Evolutionary conservation across 2,888 invertebrate species (phyloP), one percentile per base, ranked within the genome.

Genomic region (Cephus sareptanus): DNA sequence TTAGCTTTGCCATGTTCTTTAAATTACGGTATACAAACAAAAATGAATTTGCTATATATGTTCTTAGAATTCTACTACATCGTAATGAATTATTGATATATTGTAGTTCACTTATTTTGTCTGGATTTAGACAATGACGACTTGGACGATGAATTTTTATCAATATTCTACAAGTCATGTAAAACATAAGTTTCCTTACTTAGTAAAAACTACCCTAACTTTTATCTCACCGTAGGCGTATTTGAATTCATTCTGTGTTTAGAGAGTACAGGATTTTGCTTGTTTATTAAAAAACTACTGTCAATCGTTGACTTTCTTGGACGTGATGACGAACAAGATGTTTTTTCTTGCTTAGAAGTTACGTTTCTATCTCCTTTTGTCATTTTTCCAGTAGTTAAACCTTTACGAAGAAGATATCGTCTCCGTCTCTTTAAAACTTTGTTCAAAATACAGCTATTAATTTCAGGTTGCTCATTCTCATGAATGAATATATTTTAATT

Each of bases 361-460:
- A 56, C 9, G 2, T 56, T 56, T 56, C 23, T 56, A 56, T 56
- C 23, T 9, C 23, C 23, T 9, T 56, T 56, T 23, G 56, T 56
- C 2, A 4, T 23, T 56, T 56, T 56, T 56, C 23, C 56, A 56
- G 23, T 23, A 56, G 23, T 23, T 56, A 56, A 56, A 56, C 23
- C 56, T 56, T 56, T 56, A 23, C 56, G 56, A 23, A 9, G 40
- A 23, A 40, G 23, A 56, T 68, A 79, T 74, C 74, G 75, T 56
- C 56, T 75, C 74, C 74, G 75, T 79, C 78, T 79, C 13, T 77
- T 80, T 80, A 40, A 15, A 56, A 56, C 56, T 56, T 56, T n/a
- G 13, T 37, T 69, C 13, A 37, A 30, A 70, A 35, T 15, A 23
- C 3, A 30, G 11, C 30, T 56, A 31, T 23, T 11, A 69, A 34